Evolutionary conservation across 2,113 vertebrate species (phyloP), one percentile per base, ranked within the genome.

Genomic region (Cranoglanis bouderius): DNA sequence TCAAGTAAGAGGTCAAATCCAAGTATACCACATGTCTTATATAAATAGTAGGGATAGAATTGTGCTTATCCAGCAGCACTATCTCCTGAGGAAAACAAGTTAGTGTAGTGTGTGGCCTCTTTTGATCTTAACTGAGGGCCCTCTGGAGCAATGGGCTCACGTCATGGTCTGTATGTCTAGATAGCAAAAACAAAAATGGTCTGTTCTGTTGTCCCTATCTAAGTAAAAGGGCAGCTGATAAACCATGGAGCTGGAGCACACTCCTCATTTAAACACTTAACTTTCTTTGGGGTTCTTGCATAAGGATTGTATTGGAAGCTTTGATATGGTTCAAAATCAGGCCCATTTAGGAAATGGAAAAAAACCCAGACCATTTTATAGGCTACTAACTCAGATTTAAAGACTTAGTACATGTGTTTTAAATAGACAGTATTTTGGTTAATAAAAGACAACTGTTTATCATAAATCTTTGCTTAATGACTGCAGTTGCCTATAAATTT

Each of bases 221-320:
- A 92, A 93, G 46, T 91, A 89, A 94, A 94, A 94, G 93, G 93
- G 93, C 94, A 93, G 92, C 92, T 94, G 95, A 96, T 95, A 95
- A 94, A 92, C 70, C 9, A 87, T 87, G 72, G 84, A 93, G 93
- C 94, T 92, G 92, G 92, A 93, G 88, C 86, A 90, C 86, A 24
- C 19, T 80, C 67, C 19, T 81, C 55, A 74, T 38, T 88, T 83
- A 87, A 53, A 63, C 74, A 38, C 43, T 55, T 46, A 55, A 82
- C 82, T 49, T 82, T 82, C 63, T 65, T 63, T 61, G 49, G 43
- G 57, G 51, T n/a, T 90, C 46, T 63, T 85, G 46, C 38, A 81
- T 8, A 87, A 67, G 59, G 32, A 35, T 46, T 78, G 1, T 7
- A 53, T 49, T 87, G 59, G 32, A 84, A 40, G 46, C 40, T 59